Evolutionary conservation across 2,888 invertebrate species (phyloP).

Genomic region (Sphinx pinastri): DNA sequence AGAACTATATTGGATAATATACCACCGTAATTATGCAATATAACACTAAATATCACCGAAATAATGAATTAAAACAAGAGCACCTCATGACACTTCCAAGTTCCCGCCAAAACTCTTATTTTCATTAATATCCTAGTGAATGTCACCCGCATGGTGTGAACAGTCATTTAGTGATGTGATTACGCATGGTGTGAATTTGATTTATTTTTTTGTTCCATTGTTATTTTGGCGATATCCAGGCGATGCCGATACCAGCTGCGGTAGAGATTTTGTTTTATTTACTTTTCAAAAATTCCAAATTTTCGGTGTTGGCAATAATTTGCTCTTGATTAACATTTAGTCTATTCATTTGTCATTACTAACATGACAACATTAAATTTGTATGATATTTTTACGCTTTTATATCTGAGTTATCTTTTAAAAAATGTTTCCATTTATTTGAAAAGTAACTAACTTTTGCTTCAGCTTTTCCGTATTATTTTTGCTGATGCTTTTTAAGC

Average conservation of each 20-base stretch:
- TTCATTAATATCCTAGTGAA: neutral
- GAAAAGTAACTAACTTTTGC: no score
- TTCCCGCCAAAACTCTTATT: no score
- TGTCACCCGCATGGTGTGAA: conserved; percentile 39
- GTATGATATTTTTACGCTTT: neutral
- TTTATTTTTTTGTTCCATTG: conserved; percentile 77
- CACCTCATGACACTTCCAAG: no score
- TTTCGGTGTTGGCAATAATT: conserved; percentile 52
- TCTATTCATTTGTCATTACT: neutral
- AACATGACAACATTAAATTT: neutral
- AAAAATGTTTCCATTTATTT: neutral
- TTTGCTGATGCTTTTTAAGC: no score
- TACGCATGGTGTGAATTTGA: conserved; percentile 72
- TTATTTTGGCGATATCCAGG: conserved; percentile 83
- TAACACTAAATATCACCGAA: no score
- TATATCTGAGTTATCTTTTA: neutral
- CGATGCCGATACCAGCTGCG: conserved; percentile 88
- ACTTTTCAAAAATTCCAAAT: conserved; percentile 40
- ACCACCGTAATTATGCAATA: no score
- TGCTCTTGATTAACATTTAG: conserved; percentile 1
- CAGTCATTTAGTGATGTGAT: conserved; percentile 46
- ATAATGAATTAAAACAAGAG: no score
- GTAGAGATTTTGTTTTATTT: conserved; percentile 84
- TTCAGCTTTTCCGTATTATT: no score
- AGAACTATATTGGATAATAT: no score